Base-by-base conservation (phyloP, 2,888 invertebrate species). In the Apantesis nais region DNA sequence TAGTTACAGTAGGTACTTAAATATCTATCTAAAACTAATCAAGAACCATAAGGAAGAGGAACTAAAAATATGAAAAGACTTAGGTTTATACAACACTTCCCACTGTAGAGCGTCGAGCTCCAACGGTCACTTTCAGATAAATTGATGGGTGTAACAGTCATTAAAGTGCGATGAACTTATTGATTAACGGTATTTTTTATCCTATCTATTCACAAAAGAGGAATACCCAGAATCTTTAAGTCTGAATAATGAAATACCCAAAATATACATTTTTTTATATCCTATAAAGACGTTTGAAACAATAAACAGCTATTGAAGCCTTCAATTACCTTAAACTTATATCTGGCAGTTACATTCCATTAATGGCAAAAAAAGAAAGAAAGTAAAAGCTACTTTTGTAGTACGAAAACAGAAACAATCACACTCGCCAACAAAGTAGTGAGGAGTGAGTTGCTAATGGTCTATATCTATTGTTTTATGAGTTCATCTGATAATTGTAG, bases 81-180 rank as follows among this genome's bases (percentile, higher is more conserved):
- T 70, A 34, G 34, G 48, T 70, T 76, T 73, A 74, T 76, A 75
- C 79, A 81, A 80, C 74, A 64, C 67, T 75, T 67, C 72, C 69
- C 61, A 25, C 62, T 76, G 52, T 83, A 37, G 62, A 74, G 55
- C 71, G 78, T 78, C 74, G 75, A 68, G 86, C 84, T 77, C 78
- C 83, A 83, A 81, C 81, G 75, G 77, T 79, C 83, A 76, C 86
- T 87, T 87, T 87, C 86, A 74, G 79, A 74, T 78, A 83, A 84
- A 88, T 86, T 86, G 80, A 68, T 71, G 82, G 73, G 72, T 71
- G 67, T 58, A 68, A 41, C 64, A 31, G 70, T 62, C 77, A 82
- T 85, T 81, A 80, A 71, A 48, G 74, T 70, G 31, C 74, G 41
- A 7, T 60, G 70, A 68, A 67, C 69, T 58, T 65, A 61, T 16